phyloP scores from a whole-genome alignment of 2,113 vertebrate species.

The Balaenoptera acutorostrata region DNA sequence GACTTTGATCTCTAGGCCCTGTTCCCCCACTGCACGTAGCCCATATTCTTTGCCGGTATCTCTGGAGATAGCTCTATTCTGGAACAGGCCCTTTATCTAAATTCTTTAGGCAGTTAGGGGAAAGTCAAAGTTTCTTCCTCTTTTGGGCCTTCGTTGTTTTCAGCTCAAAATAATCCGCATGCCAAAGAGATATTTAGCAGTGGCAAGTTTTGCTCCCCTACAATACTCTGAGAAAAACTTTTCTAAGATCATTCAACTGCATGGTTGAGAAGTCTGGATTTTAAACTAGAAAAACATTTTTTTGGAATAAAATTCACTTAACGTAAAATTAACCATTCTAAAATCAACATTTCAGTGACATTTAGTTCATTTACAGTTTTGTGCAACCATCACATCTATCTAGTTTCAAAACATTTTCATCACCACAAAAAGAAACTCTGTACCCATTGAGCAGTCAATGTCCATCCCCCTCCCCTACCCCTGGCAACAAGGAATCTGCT shows the following conservation, averaged over 20 bases:
- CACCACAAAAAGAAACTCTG: neutral
- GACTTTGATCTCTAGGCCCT: neutral
- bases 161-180: neutral
- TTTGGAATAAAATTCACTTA: neutral
- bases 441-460: neutral
- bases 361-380: neutral
- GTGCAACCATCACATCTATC: neutral
- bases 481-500: neutral
- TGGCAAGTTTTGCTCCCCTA: neutral
- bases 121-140: neutral
- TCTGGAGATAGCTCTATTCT: neutral
- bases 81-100: too few species aligned
- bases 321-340: neutral
- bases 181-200: neutral
- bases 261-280: neutral
- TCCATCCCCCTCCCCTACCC: rapidly evolving
- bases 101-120: too few species aligned
- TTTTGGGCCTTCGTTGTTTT: neutral
- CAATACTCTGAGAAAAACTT: neutral
- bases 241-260: neutral
- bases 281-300: neutral
- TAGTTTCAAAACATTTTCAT: neutral
- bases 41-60: neutral
- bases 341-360: neutral
- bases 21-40: neutral